A percentile compares a stretch with the other conserved stretches of the same genome.
phyloP scores from a whole-genome alignment of 2,888 invertebrate species.

The Crocallis elinguaria region DNA sequence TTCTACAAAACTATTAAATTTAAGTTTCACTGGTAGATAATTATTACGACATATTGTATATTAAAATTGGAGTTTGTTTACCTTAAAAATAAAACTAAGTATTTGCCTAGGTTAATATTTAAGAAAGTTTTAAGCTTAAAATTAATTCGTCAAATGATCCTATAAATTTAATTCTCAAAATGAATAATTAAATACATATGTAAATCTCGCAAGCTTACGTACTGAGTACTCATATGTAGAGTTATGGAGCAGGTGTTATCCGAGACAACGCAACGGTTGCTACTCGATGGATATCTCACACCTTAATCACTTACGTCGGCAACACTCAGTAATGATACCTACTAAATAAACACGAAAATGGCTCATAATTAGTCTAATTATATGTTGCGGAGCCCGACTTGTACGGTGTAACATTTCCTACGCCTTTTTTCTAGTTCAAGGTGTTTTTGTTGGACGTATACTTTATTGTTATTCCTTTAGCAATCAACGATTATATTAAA shows the following conservation, averaged over 20 bases:
- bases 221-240: background rate
- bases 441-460: constrained; percentile 15
- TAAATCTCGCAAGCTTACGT: background rate
- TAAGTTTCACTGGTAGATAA: too few species aligned
- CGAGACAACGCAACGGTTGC: constrained; percentile 43
- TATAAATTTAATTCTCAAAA: too few species aligned
- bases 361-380: constrained; percentile 49
- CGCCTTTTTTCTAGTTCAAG: constrained; percentile 1
- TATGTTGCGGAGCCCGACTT: constrained; percentile 1
- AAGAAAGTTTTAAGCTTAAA: too few species aligned
- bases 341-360: constrained; percentile 68
- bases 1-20: too few species aligned
- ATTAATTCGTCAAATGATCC: too few species aligned
- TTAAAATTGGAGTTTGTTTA: too few species aligned
- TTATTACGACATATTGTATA: too few species aligned
- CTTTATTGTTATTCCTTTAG: too few species aligned
- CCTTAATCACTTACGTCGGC: constrained; percentile 69
- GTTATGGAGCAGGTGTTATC: constrained; percentile 63
- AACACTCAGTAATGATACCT: constrained; percentile 63
- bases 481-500: too few species aligned
- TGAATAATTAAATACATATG: background rate
- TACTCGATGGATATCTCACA: constrained; percentile 63
- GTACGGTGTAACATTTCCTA: background rate
- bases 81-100: too few species aligned
- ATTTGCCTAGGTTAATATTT: too few species aligned